These are phyloP conservation scores for Myiagra hebetior DNA, from an alignment of 2,113 vertebrate species.

Conservation along the genomic window DNA sequence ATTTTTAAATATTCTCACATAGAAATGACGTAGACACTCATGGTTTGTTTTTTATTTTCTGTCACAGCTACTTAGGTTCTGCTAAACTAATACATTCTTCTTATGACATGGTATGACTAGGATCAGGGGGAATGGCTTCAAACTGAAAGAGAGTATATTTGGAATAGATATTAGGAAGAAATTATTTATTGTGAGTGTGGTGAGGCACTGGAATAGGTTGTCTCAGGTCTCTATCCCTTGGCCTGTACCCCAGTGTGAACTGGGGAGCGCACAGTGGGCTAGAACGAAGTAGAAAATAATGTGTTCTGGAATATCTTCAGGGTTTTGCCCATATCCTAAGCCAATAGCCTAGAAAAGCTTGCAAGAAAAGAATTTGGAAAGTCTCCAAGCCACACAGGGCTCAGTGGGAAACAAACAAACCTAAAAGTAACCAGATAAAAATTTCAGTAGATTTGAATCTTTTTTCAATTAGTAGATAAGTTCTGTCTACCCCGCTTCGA, in stretches of 20 bases:
- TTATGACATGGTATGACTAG: background rate
- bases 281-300: background rate
- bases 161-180: background rate
- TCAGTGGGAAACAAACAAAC: constrained; percentile 1
- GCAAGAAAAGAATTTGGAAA: background rate
- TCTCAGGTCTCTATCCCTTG: background rate
- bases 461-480: constrained; percentile 1
- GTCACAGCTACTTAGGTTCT: background rate
- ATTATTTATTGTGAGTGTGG: background rate
- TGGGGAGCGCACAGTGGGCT: rapidly evolving
- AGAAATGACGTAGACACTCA: background rate
- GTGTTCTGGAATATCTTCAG: background rate
- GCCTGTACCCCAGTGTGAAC: background rate
- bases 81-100: background rate
- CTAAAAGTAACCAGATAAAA: constrained; percentile 30
- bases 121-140: background rate
- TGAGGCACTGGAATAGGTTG: background rate
- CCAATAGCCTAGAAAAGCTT: constrained; percentile 3
- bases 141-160: background rate
- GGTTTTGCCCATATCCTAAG: background rate
- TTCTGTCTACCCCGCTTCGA: background rate
- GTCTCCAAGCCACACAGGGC: background rate
- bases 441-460: background rate
- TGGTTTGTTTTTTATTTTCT: background rate
- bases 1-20: background rate